These are phyloP conservation scores for Lepidurus packardi DNA, from an alignment of 1,140 invertebrate species.

Conservation along the genomic window DNA sequence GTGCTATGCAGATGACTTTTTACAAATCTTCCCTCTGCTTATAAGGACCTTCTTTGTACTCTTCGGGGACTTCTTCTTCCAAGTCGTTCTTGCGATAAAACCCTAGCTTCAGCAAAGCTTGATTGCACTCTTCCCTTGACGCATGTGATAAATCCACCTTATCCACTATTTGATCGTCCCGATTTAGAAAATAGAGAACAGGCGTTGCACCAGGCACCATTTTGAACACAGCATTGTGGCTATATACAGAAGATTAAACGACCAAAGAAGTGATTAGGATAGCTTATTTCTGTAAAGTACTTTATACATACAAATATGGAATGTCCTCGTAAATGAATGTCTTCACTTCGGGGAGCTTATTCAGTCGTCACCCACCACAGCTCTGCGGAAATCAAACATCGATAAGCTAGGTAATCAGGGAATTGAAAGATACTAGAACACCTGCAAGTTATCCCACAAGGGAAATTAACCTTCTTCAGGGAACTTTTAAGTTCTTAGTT, in stretches of 20 bases:
- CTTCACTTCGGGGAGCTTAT: constrained; percentile 65
- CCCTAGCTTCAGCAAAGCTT: constrained; percentile 56
- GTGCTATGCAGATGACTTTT: neutral
- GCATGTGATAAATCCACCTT: constrained; percentile 54
- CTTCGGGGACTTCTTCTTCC: constrained; percentile 34
- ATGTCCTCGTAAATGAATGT: constrained; percentile 67
- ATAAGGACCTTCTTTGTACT: constrained; percentile 33
- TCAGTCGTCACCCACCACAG: constrained; percentile 67
- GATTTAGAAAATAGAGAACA: constrained; percentile 58
- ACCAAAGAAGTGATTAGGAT: neutral
- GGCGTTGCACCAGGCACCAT: constrained; percentile 62
- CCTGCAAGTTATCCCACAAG: too few species aligned
- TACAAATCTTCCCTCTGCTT: constrained; percentile 33
- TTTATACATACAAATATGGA: constrained; percentile 57
- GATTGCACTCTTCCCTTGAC: constrained; percentile 60
- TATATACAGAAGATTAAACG: constrained; percentile 37
- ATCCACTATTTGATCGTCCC: constrained; percentile 55
- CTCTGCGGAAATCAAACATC: constrained; percentile 54
- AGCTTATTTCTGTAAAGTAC: neutral
- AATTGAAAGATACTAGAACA: neutral
- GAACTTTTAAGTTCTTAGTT: too few species aligned
- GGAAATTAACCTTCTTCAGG: too few species aligned
- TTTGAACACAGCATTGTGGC: constrained; percentile 58
- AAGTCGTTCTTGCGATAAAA: constrained; percentile 49
- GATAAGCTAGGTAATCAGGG: neutral